phyloP scores from a whole-genome alignment of 2,797 vertebrate species.

The Bovichtus variegatus region DNA sequence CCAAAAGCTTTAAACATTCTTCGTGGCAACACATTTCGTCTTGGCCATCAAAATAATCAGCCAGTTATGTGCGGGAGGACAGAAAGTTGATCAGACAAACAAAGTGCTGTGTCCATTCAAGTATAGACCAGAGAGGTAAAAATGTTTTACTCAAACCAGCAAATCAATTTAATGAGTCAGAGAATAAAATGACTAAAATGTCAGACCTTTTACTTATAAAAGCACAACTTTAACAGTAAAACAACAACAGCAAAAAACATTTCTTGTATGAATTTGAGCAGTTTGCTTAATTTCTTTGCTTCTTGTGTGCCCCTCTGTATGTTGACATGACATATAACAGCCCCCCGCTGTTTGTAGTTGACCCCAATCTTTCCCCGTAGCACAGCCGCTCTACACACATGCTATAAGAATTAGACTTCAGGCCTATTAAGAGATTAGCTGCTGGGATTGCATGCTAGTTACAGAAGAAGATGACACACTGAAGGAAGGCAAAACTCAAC shows the following conservation, averaged over 20 bases:
- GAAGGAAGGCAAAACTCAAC: conserved; percentile 32
- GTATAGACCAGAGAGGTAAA: neutral
- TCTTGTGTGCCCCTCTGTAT: conserved; percentile 9
- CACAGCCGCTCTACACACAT: conserved; percentile 61
- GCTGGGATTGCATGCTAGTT: conserved; percentile 57
- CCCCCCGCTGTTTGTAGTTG: conserved; percentile 59
- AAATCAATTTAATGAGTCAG: neutral
- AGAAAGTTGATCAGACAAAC: neutral
- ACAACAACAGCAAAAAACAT: neutral
- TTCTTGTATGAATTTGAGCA: neutral
- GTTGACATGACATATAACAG: conserved; percentile 44
- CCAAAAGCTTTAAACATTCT: conserved; percentile 50
- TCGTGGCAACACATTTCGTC: conserved; percentile 38
- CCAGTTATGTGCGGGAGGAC: neutral
- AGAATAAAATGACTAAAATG: neutral
- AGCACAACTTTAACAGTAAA: neutral
- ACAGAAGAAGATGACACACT: conserved; percentile 40
- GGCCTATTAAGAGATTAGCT: conserved; percentile 83
- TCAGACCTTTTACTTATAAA: neutral
- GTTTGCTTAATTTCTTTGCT: neutral
- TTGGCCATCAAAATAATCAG: conserved; percentile 44
- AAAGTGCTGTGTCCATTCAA: neutral
- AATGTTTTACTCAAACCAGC: conserved; percentile 12
- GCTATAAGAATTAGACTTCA: conserved; percentile 75
- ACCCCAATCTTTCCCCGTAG: conserved; percentile 70